These are phyloP conservation scores for Conus betulinus DNA, from an alignment of 1,140 invertebrate species.

Conservation along the genomic window DNA sequence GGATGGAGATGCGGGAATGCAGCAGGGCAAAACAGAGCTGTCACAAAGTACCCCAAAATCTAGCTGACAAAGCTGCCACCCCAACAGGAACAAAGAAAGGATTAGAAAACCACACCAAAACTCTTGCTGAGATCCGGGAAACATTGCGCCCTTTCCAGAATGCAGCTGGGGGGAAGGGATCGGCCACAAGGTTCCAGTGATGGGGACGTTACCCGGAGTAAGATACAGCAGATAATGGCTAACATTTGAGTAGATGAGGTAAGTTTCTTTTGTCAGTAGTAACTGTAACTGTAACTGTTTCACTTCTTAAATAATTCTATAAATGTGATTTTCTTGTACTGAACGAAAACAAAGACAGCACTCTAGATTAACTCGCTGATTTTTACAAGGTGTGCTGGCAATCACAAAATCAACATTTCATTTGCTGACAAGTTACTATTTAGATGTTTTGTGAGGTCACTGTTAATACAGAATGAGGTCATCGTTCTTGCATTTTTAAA, in stretches of 20 bases:
- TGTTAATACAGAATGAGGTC: no score
- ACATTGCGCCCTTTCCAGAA: slow-evolving; percentile 90
- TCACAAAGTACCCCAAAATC: slow-evolving; percentile 64
- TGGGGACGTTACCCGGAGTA: slow-evolving; percentile 44
- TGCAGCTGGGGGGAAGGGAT: slow-evolving; percentile 81
- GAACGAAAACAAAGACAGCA: no score
- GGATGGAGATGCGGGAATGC: slow-evolving; percentile 35
- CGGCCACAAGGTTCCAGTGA: slow-evolving; percentile 77
- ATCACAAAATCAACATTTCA: no score
- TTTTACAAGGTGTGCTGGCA: no score
- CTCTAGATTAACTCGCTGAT: no score
- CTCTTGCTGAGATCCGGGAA: slow-evolving; percentile 90
- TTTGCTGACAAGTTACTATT: no score
- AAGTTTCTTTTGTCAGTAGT: slow-evolving; percentile 26
- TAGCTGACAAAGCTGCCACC: slow-evolving; percentile 53
- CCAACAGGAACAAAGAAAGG: slow-evolving; percentile 31
- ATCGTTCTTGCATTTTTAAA: no score
- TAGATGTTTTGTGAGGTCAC: no score
- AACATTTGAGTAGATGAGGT: slow-evolving; percentile 70
- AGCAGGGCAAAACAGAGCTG: slow-evolving; percentile 56
- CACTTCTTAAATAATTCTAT: no score
- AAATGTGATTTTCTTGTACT: no score
- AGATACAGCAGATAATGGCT: slow-evolving; percentile 59
- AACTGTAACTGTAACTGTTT: no score
- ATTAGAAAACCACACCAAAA: slow-evolving; percentile 86